A percentile compares a stretch with the other conserved stretches of the same genome.
Evolutionary conservation across 2,113 vertebrate genomes (phyloP).

Genomic region (Setophaga petechia): DNA sequence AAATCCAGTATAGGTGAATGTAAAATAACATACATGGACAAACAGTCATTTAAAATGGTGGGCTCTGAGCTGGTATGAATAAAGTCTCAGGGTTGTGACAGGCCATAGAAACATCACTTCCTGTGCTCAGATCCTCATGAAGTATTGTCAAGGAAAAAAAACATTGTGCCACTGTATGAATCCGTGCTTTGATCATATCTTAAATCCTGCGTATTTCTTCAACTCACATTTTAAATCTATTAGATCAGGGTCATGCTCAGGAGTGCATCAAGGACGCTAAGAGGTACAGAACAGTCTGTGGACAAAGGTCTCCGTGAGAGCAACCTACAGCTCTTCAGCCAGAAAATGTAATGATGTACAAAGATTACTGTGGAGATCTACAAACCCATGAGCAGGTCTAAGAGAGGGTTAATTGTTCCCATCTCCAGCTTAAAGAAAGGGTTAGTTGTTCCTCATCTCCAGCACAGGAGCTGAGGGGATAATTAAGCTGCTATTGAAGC

Average conservation of each 20-base stretch:
- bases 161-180: background rate
- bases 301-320: background rate
- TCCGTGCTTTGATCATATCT: background rate
- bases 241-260: background rate
- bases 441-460: background rate
- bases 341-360: background rate
- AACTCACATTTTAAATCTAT: background rate
- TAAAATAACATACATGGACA: background rate
- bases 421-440: background rate
- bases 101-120: background rate
- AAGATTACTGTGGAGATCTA: background rate
- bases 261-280: background rate
- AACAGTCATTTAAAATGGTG: background rate
- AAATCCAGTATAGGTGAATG: background rate
- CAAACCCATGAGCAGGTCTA: background rate
- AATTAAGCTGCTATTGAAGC: background rate
- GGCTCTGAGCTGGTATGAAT: background rate
- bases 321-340: background rate
- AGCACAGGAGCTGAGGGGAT: background rate
- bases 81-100: background rate
- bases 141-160: background rate
- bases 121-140: background rate
- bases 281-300: fast-evolving
- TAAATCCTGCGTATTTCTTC: background rate
- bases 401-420: background rate